phyloP scores from a whole-genome alignment of 2,113 vertebrate species.

The Rhea americana region DNA sequence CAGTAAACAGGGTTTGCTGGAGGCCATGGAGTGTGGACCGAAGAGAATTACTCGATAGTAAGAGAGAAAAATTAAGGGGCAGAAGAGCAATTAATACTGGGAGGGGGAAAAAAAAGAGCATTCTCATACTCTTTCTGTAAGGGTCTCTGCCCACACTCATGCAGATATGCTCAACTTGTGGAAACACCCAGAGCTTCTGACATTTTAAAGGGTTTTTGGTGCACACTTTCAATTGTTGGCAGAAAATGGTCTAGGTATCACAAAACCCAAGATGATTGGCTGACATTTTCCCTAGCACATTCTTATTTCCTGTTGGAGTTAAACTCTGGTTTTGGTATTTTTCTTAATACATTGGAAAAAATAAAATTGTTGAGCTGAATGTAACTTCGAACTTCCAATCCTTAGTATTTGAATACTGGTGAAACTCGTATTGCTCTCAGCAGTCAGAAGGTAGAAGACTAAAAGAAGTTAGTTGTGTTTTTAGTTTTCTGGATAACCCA shows the following conservation, averaged over 20 bases:
- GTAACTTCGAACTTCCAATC: background rate
- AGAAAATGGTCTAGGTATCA: background rate
- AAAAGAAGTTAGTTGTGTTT: slow-evolving; percentile 18
- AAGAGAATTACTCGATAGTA: background rate
- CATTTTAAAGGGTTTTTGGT: background rate
- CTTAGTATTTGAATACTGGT: slow-evolving; percentile 33
- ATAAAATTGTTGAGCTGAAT: background rate
- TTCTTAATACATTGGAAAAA: background rate
- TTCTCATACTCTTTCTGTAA: background rate
- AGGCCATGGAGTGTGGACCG: too few species aligned
- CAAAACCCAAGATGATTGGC: background rate
- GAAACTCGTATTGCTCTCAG: background rate
- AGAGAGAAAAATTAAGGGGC: background rate
- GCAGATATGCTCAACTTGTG: background rate
- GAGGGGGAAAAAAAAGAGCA: background rate
- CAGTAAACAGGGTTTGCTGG: background rate
- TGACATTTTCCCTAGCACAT: background rate
- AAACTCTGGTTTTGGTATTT: background rate
- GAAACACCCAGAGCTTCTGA: background rate
- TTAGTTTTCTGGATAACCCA: slow-evolving; percentile 25
- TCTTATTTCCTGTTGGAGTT: background rate
- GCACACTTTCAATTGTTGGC: background rate
- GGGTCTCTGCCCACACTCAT: background rate
- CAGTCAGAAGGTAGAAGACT: background rate
- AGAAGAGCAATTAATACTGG: background rate